These are phyloP conservation scores for Pygathrix nemaeus DNA, from an alignment of 2,113 vertebrate genomes.

Conservation along the genomic window DNA sequence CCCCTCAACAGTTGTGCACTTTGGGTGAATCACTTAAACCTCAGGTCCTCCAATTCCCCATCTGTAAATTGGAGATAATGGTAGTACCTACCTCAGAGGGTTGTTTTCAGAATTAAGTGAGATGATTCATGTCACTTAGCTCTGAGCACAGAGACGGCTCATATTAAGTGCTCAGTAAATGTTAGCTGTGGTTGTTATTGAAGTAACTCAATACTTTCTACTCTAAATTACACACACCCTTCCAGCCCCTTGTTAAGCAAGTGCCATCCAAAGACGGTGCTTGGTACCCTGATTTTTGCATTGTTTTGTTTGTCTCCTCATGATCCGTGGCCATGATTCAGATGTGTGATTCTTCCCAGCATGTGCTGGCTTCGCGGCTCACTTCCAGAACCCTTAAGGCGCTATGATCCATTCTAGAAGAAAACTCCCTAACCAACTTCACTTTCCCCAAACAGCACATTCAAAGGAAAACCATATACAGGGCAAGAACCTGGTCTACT, in stretches of 20 bases:
- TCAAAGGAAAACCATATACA: not conserved
- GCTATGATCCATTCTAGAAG: not conserved
- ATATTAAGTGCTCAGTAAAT: slow-evolving; percentile 46
- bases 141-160: not conserved
- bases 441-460: not conserved
- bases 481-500: not conserved
- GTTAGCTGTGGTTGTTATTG: slow-evolving; percentile 38
- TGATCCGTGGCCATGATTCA: not conserved
- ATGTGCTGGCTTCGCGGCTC: not conserved
- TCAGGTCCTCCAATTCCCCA: slow-evolving; percentile 5
- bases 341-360: not conserved
- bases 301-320: not conserved
- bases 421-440: not conserved
- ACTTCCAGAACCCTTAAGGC: not conserved
- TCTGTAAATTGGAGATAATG: slow-evolving; percentile 44
- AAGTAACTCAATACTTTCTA: slow-evolving; percentile 56
- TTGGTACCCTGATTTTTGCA: not conserved
- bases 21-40: slow-evolving; percentile 34
- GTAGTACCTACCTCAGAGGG: slow-evolving; percentile 13
- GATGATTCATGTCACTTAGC: slow-evolving; percentile 46
- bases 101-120: slow-evolving; percentile 6
- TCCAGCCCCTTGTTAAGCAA: not conserved
- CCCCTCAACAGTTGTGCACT: not conserved
- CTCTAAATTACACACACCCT: not conserved
- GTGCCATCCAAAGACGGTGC: not conserved